Percentiles rank a stretch among this genome's conserved stretches.
Evolutionary conservation across 2,113 vertebrate genomes (phyloP).

Genomic region (Myotis lucifugus): DNA sequence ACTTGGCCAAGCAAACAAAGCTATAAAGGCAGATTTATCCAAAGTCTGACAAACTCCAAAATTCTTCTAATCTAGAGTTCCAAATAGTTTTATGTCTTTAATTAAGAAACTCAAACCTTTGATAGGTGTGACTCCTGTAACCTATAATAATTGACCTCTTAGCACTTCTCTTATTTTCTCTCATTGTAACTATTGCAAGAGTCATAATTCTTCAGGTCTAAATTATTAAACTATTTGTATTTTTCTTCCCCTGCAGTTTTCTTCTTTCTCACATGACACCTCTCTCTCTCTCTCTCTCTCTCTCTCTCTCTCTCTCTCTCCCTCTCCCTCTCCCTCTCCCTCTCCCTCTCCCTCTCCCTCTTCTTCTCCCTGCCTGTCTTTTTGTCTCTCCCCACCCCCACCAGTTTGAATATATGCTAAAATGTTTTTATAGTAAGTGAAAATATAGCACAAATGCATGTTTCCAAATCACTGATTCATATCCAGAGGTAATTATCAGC

Average conservation of each 20-base stretch:
- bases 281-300: neutral
- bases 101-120: neutral
- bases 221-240: neutral
- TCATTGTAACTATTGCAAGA: neutral
- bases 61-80: neutral
- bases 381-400: neutral
- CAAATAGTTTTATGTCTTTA: neutral
- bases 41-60: neutral
- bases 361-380: neutral
- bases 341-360: neutral
- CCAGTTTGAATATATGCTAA: neutral
- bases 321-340: neutral
- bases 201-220: neutral
- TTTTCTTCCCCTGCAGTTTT: neutral
- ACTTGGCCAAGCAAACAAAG: neutral
- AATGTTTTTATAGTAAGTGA: neutral
- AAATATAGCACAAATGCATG: neutral
- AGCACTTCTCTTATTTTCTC: neutral
- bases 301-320: neutral
- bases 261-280: neutral
- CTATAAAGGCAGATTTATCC: neutral
- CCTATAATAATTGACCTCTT: neutral
- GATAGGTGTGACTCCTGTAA: neutral
- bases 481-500: neutral
- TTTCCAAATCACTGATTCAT: neutral